Percentiles rank a stretch among this genome's conserved stretches.
These are phyloP conservation scores for Corythornis madagascariensis DNA, from an alignment of 2,113 vertebrate species.

Conservation along the genomic window DNA sequence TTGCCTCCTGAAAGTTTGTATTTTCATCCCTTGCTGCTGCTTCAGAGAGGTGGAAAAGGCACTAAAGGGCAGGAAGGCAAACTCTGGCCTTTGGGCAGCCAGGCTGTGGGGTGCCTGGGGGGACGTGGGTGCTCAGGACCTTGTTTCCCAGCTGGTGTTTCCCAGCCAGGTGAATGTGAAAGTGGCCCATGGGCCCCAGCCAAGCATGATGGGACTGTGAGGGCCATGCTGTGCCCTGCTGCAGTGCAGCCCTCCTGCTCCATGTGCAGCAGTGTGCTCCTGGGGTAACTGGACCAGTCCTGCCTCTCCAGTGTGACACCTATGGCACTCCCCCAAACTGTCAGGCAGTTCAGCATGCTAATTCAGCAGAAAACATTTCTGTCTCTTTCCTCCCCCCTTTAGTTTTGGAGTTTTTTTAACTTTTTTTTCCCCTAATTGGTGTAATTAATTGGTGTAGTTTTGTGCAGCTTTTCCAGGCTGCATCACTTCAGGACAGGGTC, in stretches of 20 bases:
- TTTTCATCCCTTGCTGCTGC: background rate
- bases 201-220: background rate
- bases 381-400: too few species aligned
- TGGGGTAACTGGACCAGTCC: background rate
- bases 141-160: rapidly evolving
- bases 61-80: background rate
- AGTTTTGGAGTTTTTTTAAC: too few species aligned
- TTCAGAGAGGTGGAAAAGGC: background rate
- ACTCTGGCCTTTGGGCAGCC: rapidly evolving
- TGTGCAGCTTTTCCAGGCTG: background rate
- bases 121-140: background rate
- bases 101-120: background rate
- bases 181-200: background rate
- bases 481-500: background rate
- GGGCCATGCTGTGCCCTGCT: rapidly evolving
- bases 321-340: background rate
- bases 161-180: background rate
- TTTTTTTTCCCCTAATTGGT: rapidly evolving
- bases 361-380: background rate
- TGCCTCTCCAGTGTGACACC: background rate
- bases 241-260: background rate
- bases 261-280: background rate
- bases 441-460: background rate
- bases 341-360: background rate
- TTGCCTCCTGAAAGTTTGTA: background rate